These are phyloP conservation scores for Prenolepis imparis DNA, from an alignment of 2,888 invertebrate genomes.

Conservation along the genomic window DNA sequence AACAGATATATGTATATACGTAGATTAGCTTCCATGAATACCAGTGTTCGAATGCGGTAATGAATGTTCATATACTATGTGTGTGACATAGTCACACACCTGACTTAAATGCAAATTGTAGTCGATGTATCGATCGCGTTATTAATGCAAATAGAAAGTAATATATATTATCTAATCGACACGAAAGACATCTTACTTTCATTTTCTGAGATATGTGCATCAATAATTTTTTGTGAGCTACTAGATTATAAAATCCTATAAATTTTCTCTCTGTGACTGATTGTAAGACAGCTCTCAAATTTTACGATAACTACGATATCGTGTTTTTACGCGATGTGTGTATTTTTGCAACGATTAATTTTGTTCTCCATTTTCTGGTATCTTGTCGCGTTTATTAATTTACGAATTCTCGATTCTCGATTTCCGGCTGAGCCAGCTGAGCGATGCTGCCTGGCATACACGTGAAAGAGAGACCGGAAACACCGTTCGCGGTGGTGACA, in stretches of 20 bases:
- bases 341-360: conserved; percentile 16
- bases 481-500: neutral
- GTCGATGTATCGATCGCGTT: neutral
- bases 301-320: neutral
- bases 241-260: neutral
- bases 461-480: neutral
- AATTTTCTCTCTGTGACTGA: neutral
- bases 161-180: neutral
- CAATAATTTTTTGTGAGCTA: neutral
- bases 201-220: neutral
- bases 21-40: neutral
- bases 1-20: neutral
- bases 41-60: neutral
- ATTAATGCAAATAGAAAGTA: neutral
- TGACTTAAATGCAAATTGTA: neutral
- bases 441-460: neutral
- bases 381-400: neutral
- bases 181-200: neutral
- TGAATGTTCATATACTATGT: neutral
- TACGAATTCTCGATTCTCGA: neutral
- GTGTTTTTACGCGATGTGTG: neutral
- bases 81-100: neutral
- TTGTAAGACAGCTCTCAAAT: neutral
- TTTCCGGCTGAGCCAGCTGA: neutral
- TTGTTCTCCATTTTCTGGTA: neutral